Evolutionary conservation across 2,888 invertebrate species (phyloP), one percentile per base, ranked within the genome.

Genomic region (Ditylenchus weischeri): DNA sequence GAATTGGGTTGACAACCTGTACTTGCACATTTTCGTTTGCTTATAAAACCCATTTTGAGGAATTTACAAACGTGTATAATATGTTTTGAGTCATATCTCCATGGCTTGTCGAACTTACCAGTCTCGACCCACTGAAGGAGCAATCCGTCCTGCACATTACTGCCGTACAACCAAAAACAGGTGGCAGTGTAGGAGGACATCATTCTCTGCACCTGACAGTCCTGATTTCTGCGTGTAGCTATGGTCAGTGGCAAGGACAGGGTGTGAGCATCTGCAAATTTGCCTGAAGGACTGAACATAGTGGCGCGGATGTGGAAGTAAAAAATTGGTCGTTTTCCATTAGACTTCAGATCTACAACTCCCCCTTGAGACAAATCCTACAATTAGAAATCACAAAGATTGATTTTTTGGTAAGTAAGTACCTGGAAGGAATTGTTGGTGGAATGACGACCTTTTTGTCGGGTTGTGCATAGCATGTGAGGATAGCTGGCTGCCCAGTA

Each of bases 141-240:
- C n/a, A 75, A 43, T 7, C 76, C 75, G 59, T 75, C 77, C 49
- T 69, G 63, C 18, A 69, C 54, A 57, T 69, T 68, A n/a, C 71
- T 74, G 15, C 75, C 75, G 59, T 77, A 77, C 18, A 75, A 65
- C 75, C 75, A 75, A 57, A 75, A 75, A 48, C 77, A 77, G 13
- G 75, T 75, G 35, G 75, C 75, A 19, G 75, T 77, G 59, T 75
- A 75, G 10, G 73, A 74, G 36, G 65, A 67, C 77, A 75, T 77
- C 75, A 75, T 75, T 64, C 75, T 69, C 54, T 75, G 75, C 19
- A 75, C 75, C 64, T 75, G 75, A 49, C 73, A 76, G 59, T 77
- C 77, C 69, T 75, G 75, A 66, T 75, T 75, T n/a, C 77, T 59
- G n/a, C 75, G 66, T 1, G 75, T 75, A 36, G 75, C 77, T 48